phyloP scores from a whole-genome alignment of 2,888 invertebrate genomes.

The Hipparchia semele region DNA sequence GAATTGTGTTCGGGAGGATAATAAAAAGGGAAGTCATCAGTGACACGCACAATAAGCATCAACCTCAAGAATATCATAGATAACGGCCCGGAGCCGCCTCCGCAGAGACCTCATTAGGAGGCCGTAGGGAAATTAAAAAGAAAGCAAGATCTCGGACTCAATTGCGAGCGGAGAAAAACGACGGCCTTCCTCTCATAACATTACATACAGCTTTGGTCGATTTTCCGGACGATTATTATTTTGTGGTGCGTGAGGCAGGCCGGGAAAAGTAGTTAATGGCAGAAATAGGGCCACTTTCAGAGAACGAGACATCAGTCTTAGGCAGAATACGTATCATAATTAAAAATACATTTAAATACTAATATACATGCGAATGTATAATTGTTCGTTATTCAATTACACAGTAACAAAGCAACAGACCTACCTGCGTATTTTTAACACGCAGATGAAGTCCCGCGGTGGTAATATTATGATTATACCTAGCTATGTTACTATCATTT shows the following conservation, averaged over 20 bases:
- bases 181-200: constrained; percentile 80
- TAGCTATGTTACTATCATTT: no score
- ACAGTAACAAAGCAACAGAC: no score
- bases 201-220: constrained; percentile 81
- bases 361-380: no score
- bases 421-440: no score
- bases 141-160: constrained; percentile 82
- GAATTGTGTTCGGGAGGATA: constrained; percentile 83
- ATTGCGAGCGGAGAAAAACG: constrained; percentile 78
- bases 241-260: constrained; percentile 80
- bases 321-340: constrained; percentile 23
- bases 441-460: no score
- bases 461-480: no score
- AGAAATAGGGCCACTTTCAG: constrained; percentile 47
- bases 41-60: constrained; percentile 84
- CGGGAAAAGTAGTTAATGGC: constrained; percentile 76
- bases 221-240: constrained; percentile 84
- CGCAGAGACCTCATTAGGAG: constrained; percentile 81
- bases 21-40: constrained; percentile 83
- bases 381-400: no score
- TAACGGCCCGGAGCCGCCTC: constrained; percentile 73
- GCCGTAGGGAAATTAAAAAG: constrained; percentile 84
- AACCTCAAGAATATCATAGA: constrained; percentile 84
- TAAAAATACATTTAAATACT: no score
- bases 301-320: constrained; percentile 40